Conservation (phyloP, 35 echinoderm and acorn worm species). For the Hemicentrotus pulcherrimus region DNA sequence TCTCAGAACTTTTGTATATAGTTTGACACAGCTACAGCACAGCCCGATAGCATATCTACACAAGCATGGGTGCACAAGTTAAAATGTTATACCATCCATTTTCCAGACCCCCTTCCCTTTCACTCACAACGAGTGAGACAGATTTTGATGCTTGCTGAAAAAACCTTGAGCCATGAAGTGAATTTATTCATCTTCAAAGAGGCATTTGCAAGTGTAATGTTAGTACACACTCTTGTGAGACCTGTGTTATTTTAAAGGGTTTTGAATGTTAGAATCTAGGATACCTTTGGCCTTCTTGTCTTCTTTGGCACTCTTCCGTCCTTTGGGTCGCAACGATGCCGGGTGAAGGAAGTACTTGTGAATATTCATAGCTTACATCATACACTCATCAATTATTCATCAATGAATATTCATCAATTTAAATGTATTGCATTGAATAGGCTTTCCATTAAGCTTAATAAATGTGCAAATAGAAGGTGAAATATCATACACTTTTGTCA, state of each 20-base stretch:
- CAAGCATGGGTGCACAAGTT: too few relatives aligned
- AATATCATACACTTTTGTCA: too few relatives aligned
- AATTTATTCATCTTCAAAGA: background rate
- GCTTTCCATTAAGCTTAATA: too few relatives aligned
- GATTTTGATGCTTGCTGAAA: background rate
- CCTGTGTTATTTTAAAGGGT: background rate
- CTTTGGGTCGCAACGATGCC: background rate
- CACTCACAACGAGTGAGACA: background rate
- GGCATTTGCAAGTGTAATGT: background rate
- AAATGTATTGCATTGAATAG: too few relatives aligned
- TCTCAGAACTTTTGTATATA: too few relatives aligned
- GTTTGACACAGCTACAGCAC: too few relatives aligned
- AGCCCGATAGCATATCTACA: too few relatives aligned
- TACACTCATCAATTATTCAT: background rate
- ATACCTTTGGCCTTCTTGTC: background rate
- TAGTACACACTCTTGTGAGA: background rate
- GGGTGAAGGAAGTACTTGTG: background rate
- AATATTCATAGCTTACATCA: background rate
- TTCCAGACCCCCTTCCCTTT: background rate
- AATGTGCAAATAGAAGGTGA: too few relatives aligned
- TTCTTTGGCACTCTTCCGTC: slow-evolving; percentile 1
- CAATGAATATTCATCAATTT: background rate
- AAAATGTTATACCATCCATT: background rate
- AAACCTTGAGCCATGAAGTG: too few relatives aligned
- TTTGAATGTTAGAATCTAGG: background rate